Conservation (phyloP, 2,888 invertebrate genomes). For the Entomobrya proxima region DNA sequence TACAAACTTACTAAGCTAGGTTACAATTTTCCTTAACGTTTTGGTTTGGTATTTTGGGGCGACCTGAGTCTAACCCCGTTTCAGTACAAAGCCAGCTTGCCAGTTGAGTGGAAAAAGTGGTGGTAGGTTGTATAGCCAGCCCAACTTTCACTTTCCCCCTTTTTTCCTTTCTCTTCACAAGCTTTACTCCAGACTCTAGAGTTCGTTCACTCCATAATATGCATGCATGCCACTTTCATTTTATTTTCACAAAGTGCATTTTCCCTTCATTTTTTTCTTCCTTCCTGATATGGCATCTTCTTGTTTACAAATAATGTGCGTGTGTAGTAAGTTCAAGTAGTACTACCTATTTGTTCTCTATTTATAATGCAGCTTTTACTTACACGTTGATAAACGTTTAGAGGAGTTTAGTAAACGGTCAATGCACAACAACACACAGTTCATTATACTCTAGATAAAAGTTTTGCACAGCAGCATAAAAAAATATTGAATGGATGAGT, state of each 20-base stretch:
- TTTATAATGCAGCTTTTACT: conserved; percentile 21
- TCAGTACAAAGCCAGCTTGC: neutral
- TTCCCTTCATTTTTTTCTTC: too few species aligned
- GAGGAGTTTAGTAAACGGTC: conserved; percentile 2
- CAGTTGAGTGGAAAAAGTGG: neutral
- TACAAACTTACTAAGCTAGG: too few species aligned
- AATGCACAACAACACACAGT: conserved; percentile 23
- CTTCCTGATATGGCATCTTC: too few species aligned
- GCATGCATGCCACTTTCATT: neutral
- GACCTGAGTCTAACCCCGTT: conserved; percentile 10
- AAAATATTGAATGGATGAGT: neutral
- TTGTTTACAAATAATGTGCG: too few species aligned
- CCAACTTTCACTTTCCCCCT: conserved; percentile 10
- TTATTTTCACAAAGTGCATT: too few species aligned
- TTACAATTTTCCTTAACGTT: too few species aligned
- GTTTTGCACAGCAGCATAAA: too few species aligned
- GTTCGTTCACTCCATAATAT: neutral
- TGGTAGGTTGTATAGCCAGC: neutral
- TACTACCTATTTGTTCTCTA: too few species aligned
- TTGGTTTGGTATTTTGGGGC: neutral
- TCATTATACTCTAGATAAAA: too few species aligned
- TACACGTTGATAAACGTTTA: neutral
- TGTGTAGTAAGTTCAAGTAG: too few species aligned
- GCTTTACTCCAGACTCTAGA: neutral
- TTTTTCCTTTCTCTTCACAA: neutral